phyloP scores from a whole-genome alignment of 2,888 invertebrate species.

The Scrobipalpa atriplicella region DNA sequence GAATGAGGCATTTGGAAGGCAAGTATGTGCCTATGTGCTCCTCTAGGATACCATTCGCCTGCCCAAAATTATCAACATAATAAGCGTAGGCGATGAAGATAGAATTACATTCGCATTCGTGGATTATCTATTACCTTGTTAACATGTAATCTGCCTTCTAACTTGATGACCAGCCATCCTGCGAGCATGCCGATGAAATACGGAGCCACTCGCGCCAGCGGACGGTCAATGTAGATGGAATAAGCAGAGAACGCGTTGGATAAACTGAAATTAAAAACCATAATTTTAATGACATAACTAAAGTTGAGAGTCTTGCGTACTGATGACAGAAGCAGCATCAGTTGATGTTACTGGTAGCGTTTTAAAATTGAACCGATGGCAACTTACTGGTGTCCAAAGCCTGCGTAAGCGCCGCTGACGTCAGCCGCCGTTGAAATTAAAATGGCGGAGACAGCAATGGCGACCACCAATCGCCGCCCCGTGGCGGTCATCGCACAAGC shows the following conservation, averaged over 20 bases:
- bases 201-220: slow-evolving; percentile 88
- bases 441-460: slow-evolving; percentile 54
- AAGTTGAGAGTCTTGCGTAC: no score
- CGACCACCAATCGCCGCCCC: slow-evolving; percentile 42
- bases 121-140: slow-evolving; percentile 58
- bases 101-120: no score
- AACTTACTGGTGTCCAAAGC: slow-evolving; percentile 42
- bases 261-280: slow-evolving; percentile 49
- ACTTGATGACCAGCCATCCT: slow-evolving; percentile 88
- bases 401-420: slow-evolving; percentile 65
- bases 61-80: no score
- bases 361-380: no score
- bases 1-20: no score
- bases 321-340: no score
- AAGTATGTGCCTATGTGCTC: no score
- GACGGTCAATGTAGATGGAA: slow-evolving; percentile 87
- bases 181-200: slow-evolving; percentile 88
- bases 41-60: no score
- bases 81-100: no score
- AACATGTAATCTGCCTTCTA: slow-evolving; percentile 74
- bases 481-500: slow-evolving; percentile 77
- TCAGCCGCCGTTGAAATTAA: slow-evolving; percentile 76
- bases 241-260: slow-evolving; percentile 54
- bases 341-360: no score
- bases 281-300: no score